phyloP scores from a whole-genome alignment of 2,113 vertebrate genomes.

The Piprites chloris region DNA sequence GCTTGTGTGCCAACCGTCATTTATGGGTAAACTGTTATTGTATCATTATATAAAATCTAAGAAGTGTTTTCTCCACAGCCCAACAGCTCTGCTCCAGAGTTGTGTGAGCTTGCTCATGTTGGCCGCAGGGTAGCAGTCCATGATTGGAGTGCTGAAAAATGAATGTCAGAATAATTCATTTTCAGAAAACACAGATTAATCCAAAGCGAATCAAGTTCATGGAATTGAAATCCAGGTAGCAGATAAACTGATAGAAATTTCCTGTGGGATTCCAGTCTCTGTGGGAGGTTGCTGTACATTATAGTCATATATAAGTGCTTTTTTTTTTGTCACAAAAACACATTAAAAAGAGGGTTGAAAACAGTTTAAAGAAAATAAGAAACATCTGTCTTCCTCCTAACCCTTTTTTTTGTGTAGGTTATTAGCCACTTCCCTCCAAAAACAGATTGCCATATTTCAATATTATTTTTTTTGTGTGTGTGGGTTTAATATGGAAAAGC shows the following conservation, averaged over 20 bases:
- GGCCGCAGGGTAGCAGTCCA: neutral
- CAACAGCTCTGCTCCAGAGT: neutral
- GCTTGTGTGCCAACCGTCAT: neutral
- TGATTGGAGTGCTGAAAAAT: constrained; percentile 40
- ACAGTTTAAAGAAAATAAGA: constrained; percentile 59
- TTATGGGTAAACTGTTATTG: neutral
- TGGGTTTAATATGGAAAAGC: neutral
- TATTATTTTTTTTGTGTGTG: neutral
- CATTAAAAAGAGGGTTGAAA: constrained; percentile 38
- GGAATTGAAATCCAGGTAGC: neutral
- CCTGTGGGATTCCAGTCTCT: neutral
- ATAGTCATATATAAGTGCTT: neutral
- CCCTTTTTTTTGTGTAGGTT: constrained; percentile 6
- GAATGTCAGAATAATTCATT: neutral
- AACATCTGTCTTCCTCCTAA: constrained; percentile 51
- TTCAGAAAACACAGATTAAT: constrained; percentile 9
- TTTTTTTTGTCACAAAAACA: neutral
- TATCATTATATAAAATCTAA: neutral
- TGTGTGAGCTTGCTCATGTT: neutral
- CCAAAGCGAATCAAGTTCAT: neutral
- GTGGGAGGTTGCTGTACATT: constrained; percentile 35
- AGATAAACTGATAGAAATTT: constrained; percentile 16
- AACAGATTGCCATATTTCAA: neutral
- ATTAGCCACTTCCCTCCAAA: constrained; percentile 4
- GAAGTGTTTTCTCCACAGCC: neutral